Base-by-base conservation (phyloP, 2,797 vertebrate genomes). In the Falco rusticolus region DNA sequence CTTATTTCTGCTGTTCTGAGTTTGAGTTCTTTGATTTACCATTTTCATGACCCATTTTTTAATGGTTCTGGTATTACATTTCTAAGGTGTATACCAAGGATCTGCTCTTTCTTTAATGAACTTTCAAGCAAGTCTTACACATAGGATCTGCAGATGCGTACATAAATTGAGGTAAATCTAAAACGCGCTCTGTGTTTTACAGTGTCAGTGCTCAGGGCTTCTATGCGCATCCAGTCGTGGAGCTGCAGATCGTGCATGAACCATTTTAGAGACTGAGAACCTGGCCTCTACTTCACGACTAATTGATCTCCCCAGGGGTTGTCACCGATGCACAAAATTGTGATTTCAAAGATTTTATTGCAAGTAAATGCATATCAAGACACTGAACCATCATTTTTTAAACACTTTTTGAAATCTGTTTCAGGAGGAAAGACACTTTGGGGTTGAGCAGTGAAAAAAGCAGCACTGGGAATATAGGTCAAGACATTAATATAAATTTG, bases 401-500 rank as follows among this genome's bases (percentile, higher is more conserved):
- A 70, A 85, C 83, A 95, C 89, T 91, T 92, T 90, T 85, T 84
- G 82, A 92, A 95, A 84, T 90, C 70, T 76, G 15, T 88, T 96
- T 76, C 66, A 87, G 63, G 72, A 95, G 77, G 47, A 96, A 95
- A 97, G 96, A 96, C 54, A 53, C 78, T 97, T 96, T 41, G 79
- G 92, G 45, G 71, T n/a, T 76, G 89, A 97, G 94, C 89, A 87
- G 86, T 95, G 89, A 84, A 96, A 96, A 97, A 97, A 96, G 87
- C 84, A 85, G 88, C 89, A 90, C 95, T 97, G 97, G 97, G 97
- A 97, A 98, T 97, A 98, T 97, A 98, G 97, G 98, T 98, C 98
- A 98, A 95, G 97, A 84, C 97, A 97, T 95, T 98, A 97, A 98
- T 98, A 99, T 99, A 98, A 98, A 98, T 98, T 98, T 98, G 98